Evolutionary conservation across 2,113 vertebrate genomes (phyloP).

Genomic region (Anarrhichthys ocellatus): DNA sequence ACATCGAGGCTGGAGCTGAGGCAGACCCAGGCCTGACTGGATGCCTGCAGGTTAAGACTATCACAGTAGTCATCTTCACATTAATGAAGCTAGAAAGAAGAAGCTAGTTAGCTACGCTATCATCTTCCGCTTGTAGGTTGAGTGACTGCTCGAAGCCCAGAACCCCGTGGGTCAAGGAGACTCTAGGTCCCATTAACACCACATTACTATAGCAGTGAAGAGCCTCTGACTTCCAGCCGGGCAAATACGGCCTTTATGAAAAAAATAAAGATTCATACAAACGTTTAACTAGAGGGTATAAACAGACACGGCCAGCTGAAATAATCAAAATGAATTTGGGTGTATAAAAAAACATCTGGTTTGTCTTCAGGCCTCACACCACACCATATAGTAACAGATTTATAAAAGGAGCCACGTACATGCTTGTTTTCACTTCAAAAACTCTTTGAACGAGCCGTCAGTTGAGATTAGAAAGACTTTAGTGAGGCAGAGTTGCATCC

Average conservation of each 20-base stretch:
- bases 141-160: background rate
- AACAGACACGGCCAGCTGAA: too few species aligned
- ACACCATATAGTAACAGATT: too few species aligned
- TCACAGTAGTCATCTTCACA: conserved; percentile 43
- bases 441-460: too few species aligned
- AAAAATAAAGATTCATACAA: background rate
- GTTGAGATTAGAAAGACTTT: too few species aligned
- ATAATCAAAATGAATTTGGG: too few species aligned
- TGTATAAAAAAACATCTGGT: too few species aligned
- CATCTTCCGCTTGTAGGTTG: background rate
- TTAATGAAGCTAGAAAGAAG: conserved; percentile 13
- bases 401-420: too few species aligned
- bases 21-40: conserved; percentile 28
- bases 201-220: background rate
- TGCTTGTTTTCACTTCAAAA: too few species aligned
- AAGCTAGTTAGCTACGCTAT: background rate
- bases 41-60: conserved; percentile 31
- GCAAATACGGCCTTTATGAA: background rate
- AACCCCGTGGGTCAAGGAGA: background rate
- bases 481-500: too few species aligned
- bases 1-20: conserved; percentile 41
- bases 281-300: too few species aligned
- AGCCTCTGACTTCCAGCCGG: background rate
- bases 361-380: too few species aligned
- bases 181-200: background rate